These are phyloP conservation scores for Drosophila affinis DNA, from an alignment of 2,888 invertebrate species.

Conservation along the genomic window DNA sequence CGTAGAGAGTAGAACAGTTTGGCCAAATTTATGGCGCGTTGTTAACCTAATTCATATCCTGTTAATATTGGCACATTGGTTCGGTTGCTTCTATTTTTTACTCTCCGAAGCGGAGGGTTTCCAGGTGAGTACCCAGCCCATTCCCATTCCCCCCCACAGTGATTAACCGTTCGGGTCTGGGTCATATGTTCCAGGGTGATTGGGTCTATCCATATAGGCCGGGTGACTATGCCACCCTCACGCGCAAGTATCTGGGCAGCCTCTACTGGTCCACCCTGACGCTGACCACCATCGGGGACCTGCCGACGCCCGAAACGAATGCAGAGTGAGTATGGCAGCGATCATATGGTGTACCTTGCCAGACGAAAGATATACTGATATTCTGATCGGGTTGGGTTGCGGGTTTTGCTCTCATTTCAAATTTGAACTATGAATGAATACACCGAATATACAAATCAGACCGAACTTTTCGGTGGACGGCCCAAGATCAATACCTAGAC, in stretches of 20 bases:
- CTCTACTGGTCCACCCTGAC: slow-evolving; percentile 98
- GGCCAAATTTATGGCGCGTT: slow-evolving; percentile 98
- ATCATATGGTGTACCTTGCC: neutral
- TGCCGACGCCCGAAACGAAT: slow-evolving; percentile 97
- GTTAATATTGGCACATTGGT: slow-evolving; percentile 97
- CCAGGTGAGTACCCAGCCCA: slow-evolving; percentile 85
- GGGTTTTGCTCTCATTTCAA: slow-evolving; percentile 18
- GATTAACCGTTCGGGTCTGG: neutral
- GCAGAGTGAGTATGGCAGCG: slow-evolving; percentile 92
- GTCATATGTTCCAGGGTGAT: slow-evolving; percentile 86
- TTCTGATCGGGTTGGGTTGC: slow-evolving; percentile 11
- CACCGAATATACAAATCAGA: slow-evolving; percentile 66
- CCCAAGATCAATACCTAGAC: slow-evolving; percentile 94
- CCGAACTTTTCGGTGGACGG: slow-evolving; percentile 88
- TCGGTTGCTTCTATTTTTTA: slow-evolving; percentile 98
- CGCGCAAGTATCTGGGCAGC: slow-evolving; percentile 96
- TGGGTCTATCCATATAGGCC: slow-evolving; percentile 95
- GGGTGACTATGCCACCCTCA: slow-evolving; percentile 94
- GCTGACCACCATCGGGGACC: slow-evolving; percentile 97
- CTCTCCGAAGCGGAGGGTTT: slow-evolving; percentile 96
- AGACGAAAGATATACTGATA: neutral
- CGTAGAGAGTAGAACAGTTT: slow-evolving; percentile 97
- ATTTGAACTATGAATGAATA: slow-evolving; percentile 5
- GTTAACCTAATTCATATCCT: slow-evolving; percentile 97
- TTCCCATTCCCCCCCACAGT: no score